Conservation (phyloP, 2,797 vertebrate genomes). For the Ptychadena robeensis region DNA sequence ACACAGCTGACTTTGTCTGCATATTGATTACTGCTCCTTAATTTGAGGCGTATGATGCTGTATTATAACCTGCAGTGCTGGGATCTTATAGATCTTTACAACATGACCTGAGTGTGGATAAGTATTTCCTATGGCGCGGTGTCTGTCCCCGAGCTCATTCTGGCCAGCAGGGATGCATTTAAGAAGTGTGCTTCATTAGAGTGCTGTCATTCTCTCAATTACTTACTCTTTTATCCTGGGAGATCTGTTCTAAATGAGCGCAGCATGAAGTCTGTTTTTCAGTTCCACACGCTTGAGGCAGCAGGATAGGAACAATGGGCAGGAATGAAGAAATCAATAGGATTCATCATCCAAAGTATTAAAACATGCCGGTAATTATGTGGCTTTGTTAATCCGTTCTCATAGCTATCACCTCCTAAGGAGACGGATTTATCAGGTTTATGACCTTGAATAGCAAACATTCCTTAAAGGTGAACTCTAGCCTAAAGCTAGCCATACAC, state of each 20-base stretch:
- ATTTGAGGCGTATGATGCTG: conserved; percentile 5
- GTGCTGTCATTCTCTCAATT: conserved; percentile 30
- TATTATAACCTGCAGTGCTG: conserved; percentile 29
- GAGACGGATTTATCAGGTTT: background rate
- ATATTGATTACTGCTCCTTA: background rate
- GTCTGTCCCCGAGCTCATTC: conserved; percentile 26
- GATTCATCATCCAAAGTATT: conserved; percentile 37
- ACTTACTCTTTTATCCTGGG: conserved; percentile 23
- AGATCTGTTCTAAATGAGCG: background rate
- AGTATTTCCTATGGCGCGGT: background rate
- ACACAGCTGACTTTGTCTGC: conserved; percentile 1
- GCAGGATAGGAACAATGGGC: conserved; percentile 14
- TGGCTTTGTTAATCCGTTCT: conserved; percentile 22
- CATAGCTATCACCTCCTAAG: background rate
- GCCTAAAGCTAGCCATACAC: no score
- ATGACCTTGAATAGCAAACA: background rate
- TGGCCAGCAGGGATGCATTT: conserved; percentile 21
- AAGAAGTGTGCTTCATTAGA: conserved; percentile 31
- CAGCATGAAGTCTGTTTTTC: conserved; percentile 31
- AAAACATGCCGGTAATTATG: conserved; percentile 26
- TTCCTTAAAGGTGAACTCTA: no score
- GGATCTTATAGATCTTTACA: conserved; percentile 26
- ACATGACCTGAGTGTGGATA: conserved; percentile 22
- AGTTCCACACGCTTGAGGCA: conserved; percentile 31
- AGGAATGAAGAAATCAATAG: conserved; percentile 30